phyloP scores from a whole-genome alignment of 2,113 vertebrate genomes.

The Gavia stellata region DNA sequence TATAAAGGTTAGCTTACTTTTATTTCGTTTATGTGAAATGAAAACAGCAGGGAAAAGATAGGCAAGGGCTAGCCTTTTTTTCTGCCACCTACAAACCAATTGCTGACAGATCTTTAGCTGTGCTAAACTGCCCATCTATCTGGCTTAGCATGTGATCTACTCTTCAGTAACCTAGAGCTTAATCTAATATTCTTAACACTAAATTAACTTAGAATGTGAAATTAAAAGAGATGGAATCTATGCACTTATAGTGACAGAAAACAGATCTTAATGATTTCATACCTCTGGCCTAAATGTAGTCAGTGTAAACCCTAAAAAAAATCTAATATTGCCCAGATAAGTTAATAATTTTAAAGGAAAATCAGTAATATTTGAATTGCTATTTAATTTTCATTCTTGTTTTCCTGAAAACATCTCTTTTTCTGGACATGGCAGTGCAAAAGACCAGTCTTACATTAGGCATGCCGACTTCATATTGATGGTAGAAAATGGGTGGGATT shows the following conservation, averaged over 20 bases:
- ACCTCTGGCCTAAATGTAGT: not conserved
- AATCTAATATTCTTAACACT: conserved; percentile 14
- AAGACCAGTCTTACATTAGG: not conserved
- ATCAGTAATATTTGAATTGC: not conserved
- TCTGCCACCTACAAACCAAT: not conserved
- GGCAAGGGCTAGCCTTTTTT: not conserved
- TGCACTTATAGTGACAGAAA: not conserved
- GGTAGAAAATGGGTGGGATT: not conserved
- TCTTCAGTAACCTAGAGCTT: not conserved
- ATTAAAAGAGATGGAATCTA: conserved; percentile 20
- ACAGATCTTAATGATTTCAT: not conserved
- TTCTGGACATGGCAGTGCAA: not conserved
- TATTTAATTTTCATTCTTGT: not conserved
- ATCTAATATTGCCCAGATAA: not conserved
- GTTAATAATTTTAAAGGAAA: not conserved
- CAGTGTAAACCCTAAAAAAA: not conserved
- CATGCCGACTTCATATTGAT: not conserved
- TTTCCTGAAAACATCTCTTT: not conserved
- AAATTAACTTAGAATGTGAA: conserved; percentile 27
- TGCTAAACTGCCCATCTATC: not conserved
- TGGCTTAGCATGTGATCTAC: not conserved
- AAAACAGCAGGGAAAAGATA: not conserved
- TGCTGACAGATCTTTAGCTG: not conserved
- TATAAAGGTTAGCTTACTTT: conserved; percentile 20
- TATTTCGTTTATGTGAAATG: not conserved